Evolutionary conservation across 2,113 vertebrate genomes (phyloP), one percentile per base, ranked within the genome.

Genomic region (Egretta garzetta): DNA sequence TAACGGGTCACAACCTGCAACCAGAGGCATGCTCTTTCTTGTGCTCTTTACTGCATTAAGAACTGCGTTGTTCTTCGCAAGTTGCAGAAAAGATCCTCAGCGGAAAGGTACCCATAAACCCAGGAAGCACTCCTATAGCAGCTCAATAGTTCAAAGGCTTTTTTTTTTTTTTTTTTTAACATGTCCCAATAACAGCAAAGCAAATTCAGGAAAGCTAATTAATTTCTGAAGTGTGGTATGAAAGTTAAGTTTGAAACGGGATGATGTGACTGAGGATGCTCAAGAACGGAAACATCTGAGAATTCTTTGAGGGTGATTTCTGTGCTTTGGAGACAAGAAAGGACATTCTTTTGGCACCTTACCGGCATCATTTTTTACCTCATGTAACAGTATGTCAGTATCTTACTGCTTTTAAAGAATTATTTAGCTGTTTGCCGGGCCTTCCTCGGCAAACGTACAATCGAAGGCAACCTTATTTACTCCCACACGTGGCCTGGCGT

Each of bases 371-470:
- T 5, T 33, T 55, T 53, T 32, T 26, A 62, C 10, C 10, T 64
- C 33, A 1, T 2, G 6, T 20, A 62, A 43, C 18, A 30, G 12
- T 0, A 9, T 1, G 8, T 4, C 30, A 33, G 6, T 1, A 62
- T 1, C 33, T 73, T 7, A 17, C 1, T 35, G 26, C 0, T 62
- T 32, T 22, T 0, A 39, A 60, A 47, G 23, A 14, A 0, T 8
- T 23, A 15, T 68, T n/a, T 11, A 62, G 26, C 10, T 8, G 23
- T 3, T 55, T 10, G 11, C 52, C 3, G 33, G 16, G 39, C 32
- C 71, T 20, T 30, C 35, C 47, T 23, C 49, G 3, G 22, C 59
- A 21, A 49, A 16, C 0, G 0, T 41, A 24, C 7, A 11, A 4
- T 14, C 10, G 1, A 16, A 12, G 12, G 13, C 18, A 9, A 5